A percentile compares a stretch with the other conserved stretches of the same genome.
Evolutionary conservation across 1,140 invertebrate species (phyloP).

Genomic region (Drosophila bocki): DNA sequence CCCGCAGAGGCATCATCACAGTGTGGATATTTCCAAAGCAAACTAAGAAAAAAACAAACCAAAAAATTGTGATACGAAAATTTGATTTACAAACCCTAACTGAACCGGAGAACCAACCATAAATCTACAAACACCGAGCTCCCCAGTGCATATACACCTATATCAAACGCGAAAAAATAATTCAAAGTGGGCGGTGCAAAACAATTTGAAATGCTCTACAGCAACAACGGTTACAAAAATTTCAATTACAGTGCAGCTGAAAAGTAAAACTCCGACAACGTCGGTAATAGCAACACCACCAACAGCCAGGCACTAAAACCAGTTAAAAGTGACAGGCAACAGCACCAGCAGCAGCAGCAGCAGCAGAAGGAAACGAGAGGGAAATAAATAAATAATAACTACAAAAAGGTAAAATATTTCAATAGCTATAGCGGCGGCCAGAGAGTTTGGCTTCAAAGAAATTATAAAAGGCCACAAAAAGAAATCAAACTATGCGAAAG

Average conservation of each 20-base stretch:
- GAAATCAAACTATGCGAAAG: slow-evolving; percentile 11
- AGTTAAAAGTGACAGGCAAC: slow-evolving; percentile 78
- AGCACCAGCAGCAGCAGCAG: slow-evolving; percentile 17
- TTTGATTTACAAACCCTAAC: slow-evolving; percentile 38
- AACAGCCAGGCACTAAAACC: slow-evolving; percentile 54
- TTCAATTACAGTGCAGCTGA: slow-evolving; percentile 80
- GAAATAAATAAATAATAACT: slow-evolving; percentile 49
- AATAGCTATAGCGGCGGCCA: slow-evolving; percentile 16
- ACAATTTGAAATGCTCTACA: slow-evolving; percentile 62
- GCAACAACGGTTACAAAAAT: slow-evolving; percentile 60
- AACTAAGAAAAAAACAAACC: slow-evolving; percentile 38
- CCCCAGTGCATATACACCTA: slow-evolving; percentile 31
- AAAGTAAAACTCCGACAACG: slow-evolving; percentile 64
- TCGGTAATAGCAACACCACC: slow-evolving; percentile 36
- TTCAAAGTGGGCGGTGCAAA: slow-evolving; percentile 65
- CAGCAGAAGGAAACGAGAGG: slow-evolving; percentile 27
- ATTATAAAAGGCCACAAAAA: slow-evolving; percentile 11
- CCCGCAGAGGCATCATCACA: slow-evolving; percentile 26
- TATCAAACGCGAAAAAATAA: slow-evolving; percentile 28
- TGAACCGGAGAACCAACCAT: slow-evolving; percentile 34
- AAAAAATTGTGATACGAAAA: slow-evolving; percentile 52
- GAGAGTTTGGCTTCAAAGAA: slow-evolving; percentile 21
- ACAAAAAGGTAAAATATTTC: slow-evolving; percentile 65
- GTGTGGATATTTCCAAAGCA: slow-evolving; percentile 25
- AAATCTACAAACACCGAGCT: slow-evolving; percentile 24